These are phyloP conservation scores for Alitta virens DNA, from an alignment of 2,888 invertebrate genomes.

Conservation along the genomic window DNA sequence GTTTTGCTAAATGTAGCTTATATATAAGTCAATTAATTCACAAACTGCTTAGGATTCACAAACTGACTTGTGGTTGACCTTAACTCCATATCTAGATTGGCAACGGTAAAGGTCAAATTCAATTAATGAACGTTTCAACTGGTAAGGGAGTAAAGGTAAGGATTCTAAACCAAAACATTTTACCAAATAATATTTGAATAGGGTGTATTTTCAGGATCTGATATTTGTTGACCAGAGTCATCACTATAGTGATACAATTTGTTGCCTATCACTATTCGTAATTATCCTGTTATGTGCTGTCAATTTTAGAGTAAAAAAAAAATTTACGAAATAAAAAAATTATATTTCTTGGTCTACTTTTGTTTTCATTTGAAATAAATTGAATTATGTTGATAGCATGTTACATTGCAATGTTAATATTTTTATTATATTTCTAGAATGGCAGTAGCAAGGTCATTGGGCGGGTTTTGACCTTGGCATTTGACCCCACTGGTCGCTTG, in stretches of 20 bases:
- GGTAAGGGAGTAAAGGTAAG: conserved; percentile 67
- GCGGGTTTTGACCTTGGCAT: conserved; percentile 68
- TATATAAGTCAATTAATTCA: too few relatives aligned
- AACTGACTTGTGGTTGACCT: neutral
- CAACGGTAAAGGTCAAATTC: conserved; percentile 67
- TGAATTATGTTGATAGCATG: too few relatives aligned
- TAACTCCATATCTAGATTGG: conserved; percentile 47
- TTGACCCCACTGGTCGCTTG: conserved; percentile 74
- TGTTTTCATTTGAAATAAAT: too few relatives aligned
- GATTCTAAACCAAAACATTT: neutral
- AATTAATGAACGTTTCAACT: conserved; percentile 80
- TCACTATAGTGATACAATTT: too few relatives aligned
- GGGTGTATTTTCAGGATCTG: neutral
- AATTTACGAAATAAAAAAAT: too few relatives aligned
- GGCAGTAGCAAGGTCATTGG: conserved; percentile 62
- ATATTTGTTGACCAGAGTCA: too few relatives aligned
- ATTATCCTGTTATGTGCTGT: too few relatives aligned
- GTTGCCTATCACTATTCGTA: too few relatives aligned
- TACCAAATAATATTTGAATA: neutral
- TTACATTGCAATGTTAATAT: too few relatives aligned
- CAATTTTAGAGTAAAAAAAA: too few relatives aligned
- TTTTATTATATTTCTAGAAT: conserved; percentile 52
- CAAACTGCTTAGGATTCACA: neutral
- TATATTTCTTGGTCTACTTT: too few relatives aligned
- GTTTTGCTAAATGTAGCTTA: too few relatives aligned